Conservation (phyloP, 2,113 vertebrate species). For the Saccopteryx bilineata region DNA sequence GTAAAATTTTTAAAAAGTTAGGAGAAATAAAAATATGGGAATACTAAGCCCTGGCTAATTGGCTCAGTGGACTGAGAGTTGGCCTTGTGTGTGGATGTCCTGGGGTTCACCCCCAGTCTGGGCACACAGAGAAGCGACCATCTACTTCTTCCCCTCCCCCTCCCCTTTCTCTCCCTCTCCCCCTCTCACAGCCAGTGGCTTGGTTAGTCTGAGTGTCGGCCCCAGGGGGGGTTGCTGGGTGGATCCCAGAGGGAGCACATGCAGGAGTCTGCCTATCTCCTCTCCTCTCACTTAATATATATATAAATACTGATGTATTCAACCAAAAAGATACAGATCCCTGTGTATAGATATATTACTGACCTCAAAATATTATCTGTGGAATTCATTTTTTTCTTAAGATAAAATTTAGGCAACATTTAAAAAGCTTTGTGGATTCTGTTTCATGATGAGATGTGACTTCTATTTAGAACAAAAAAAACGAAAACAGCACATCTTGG, state of each 20-base stretch:
- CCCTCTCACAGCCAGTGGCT: too few relatives aligned
- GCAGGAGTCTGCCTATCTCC: too few relatives aligned
- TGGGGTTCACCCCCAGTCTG: too few relatives aligned
- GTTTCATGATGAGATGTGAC: conserved; percentile 6
- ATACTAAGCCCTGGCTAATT: neutral
- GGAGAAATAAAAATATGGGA: neutral
- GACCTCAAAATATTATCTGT: neutral
- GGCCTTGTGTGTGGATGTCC: too few relatives aligned
- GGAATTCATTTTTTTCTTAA: conserved; percentile 8
- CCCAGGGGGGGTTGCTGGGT: too few relatives aligned
- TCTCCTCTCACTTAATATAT: neutral
- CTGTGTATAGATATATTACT: neutral
- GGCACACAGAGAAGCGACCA: too few relatives aligned
- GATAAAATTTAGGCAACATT: neutral
- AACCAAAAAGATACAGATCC: neutral
- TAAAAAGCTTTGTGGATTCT: neutral
- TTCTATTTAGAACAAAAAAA: neutral
- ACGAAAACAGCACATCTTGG: neutral
- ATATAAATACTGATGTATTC: neutral
- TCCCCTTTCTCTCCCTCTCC: too few relatives aligned
- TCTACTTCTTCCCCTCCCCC: too few relatives aligned
- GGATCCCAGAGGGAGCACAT: too few relatives aligned
- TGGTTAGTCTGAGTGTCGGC: too few relatives aligned
- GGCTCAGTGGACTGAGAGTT: too few relatives aligned
- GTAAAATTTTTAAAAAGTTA: neutral